Evolutionary conservation across 1,140 invertebrate species (phyloP).

Genomic region (Pseudomyrmex sp.): DNA sequence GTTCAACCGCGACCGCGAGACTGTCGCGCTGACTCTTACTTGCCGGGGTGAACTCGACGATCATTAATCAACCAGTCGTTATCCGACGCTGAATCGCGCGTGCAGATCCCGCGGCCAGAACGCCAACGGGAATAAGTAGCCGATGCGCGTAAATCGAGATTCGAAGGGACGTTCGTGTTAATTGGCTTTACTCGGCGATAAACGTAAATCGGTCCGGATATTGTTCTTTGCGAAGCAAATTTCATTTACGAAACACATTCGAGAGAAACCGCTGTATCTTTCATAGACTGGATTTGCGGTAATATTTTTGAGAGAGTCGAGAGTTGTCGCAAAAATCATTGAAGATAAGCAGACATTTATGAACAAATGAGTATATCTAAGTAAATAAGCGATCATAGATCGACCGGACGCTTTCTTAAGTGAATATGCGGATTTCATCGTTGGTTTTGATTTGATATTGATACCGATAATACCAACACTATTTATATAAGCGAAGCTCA

Average conservation of each 20-base stretch:
- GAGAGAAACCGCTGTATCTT: background rate
- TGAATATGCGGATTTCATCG: background rate
- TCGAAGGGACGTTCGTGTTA: conserved; percentile 44
- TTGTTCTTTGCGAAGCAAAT: background rate
- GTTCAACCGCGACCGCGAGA: conserved; percentile 60
- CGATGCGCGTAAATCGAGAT: conserved; percentile 52
- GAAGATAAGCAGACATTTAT: background rate
- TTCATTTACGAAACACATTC: background rate
- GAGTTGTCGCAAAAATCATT: background rate
- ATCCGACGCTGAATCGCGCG: conserved; percentile 54
- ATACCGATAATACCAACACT: too few species aligned
- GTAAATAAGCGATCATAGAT: too few species aligned
- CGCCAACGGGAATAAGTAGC: conserved; percentile 43
- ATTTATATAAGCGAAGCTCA: too few species aligned
- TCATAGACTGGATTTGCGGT: background rate
- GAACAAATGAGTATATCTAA: too few species aligned
- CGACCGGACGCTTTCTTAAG: background rate
- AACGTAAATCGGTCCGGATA: conserved; percentile 59
- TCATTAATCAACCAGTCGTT: conserved; percentile 69
- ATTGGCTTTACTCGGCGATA: conserved; percentile 50
- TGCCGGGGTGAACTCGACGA: conserved; percentile 38
- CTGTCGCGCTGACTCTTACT: conserved; percentile 29
- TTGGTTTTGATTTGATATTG: background rate
- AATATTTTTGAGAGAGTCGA: background rate
- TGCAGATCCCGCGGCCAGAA: conserved; percentile 7